Evolutionary conservation across 2,113 vertebrate genomes (phyloP).

Genomic region (Sebastes fasciatus): DNA sequence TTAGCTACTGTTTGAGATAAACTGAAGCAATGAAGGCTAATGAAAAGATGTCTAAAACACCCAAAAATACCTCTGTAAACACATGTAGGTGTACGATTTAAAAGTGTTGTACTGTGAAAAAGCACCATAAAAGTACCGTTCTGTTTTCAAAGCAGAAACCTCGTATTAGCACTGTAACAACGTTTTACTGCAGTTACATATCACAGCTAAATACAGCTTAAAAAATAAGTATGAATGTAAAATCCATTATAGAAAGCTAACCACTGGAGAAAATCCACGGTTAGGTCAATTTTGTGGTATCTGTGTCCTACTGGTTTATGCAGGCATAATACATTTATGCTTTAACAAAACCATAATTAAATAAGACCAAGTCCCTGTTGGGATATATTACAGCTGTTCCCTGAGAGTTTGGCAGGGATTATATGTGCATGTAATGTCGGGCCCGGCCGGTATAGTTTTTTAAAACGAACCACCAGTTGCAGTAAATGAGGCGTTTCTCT

Average conservation of each 20-base stretch:
- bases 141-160: background rate
- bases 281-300: background rate
- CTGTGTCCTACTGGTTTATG: background rate
- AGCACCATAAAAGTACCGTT: background rate
- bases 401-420: background rate
- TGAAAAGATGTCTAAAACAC: background rate
- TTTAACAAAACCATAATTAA: slow-evolving; percentile 57
- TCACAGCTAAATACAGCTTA: slow-evolving; percentile 3
- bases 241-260: background rate
- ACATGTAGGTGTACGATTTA: background rate
- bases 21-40: background rate
- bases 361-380: slow-evolving; percentile 16
- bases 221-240: background rate
- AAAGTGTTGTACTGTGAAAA: background rate
- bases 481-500: slow-evolving; percentile 59
- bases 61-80: background rate
- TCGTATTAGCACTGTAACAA: background rate
- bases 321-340: slow-evolving; percentile 20
- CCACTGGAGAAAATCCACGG: background rate
- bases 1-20: background rate
- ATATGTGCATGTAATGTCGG: slow-evolving; percentile 17
- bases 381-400: slow-evolving; percentile 5
- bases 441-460: slow-evolving; percentile 11
- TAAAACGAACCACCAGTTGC: slow-evolving; percentile 35
- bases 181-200: background rate